phyloP scores from a whole-genome alignment of 2,888 invertebrate species.

The Marasmarcha lunaedactyla region DNA sequence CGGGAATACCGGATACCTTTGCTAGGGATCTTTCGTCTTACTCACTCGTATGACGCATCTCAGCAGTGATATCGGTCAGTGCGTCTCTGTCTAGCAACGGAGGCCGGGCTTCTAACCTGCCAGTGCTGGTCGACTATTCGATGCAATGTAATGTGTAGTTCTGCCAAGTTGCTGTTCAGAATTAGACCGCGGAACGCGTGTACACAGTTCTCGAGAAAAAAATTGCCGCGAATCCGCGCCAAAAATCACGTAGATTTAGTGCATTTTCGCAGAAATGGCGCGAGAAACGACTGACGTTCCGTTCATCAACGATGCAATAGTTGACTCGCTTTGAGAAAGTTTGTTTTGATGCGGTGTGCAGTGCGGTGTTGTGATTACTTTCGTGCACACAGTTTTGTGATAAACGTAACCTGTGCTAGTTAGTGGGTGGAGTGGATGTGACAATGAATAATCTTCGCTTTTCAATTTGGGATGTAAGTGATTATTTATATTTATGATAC shows the following conservation, averaged over 20 bases:
- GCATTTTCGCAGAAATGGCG: background rate
- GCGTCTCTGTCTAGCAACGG: too few relatives aligned
- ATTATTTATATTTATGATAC: constrained; percentile 7
- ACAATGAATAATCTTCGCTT: constrained; percentile 27
- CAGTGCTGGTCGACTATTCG: background rate
- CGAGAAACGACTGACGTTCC: background rate
- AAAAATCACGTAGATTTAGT: background rate
- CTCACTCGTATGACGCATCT: too few relatives aligned
- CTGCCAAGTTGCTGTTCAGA: constrained; percentile 47
- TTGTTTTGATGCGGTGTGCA: constrained; percentile 15
- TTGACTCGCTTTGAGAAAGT: too few relatives aligned
- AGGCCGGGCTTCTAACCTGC: background rate
- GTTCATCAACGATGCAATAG: too few relatives aligned
- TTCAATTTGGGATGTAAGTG: constrained; percentile 34
- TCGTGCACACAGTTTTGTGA: constrained; percentile 17
- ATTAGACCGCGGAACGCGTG: constrained; percentile 22
- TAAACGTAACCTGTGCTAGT: constrained; percentile 17
- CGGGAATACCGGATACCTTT: too few relatives aligned
- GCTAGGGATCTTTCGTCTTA: too few relatives aligned
- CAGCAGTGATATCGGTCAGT: too few relatives aligned
- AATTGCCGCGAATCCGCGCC: background rate
- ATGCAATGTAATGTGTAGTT: constrained; percentile 22
- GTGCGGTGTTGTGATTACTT: constrained; percentile 20
- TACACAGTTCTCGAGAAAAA: background rate
- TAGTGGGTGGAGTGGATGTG: constrained; percentile 24